Percentiles rank a stretch among this genome's conserved stretches.
phyloP scores from a whole-genome alignment of 2,113 vertebrate genomes.

The Micronycteris hirsuta region DNA sequence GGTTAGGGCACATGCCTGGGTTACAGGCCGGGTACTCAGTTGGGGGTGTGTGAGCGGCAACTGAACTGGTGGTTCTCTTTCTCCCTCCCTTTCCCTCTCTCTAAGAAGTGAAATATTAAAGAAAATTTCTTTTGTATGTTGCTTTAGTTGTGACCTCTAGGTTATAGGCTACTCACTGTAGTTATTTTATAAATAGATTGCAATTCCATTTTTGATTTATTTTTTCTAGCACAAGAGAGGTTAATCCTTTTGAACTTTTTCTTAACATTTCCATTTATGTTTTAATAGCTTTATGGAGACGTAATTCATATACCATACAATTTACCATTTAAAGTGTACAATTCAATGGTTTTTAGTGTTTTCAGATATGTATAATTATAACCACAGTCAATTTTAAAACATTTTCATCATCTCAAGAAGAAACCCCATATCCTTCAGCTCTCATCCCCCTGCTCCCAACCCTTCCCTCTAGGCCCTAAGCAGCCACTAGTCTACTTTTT shows the following conservation, averaged over 20 bases:
- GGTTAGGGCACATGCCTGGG: too few relatives aligned
- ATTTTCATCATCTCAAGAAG: not conserved
- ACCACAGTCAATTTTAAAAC: not conserved
- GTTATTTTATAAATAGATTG: slow-evolving; percentile 22
- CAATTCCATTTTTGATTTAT: not conserved
- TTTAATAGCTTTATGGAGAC: not conserved
- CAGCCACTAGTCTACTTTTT: not conserved
- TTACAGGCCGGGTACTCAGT: too few relatives aligned
- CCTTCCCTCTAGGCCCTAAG: not conserved
- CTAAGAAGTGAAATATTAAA: too few relatives aligned
- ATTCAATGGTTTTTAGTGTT: not conserved
- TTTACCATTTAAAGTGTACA: not conserved
- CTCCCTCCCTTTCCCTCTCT: too few relatives aligned
- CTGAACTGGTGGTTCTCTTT: too few relatives aligned
- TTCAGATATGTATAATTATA: not conserved
- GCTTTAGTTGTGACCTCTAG: not conserved
- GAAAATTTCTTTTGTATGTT: not conserved
- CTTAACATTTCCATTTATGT: not conserved
- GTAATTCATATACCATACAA: not conserved
- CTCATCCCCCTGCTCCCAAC: not conserved
- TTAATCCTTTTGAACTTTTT: slow-evolving; percentile 20
- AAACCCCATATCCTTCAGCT: not conserved
- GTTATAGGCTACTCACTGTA: not conserved
- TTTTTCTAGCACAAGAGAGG: not conserved
- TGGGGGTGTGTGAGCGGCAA: too few relatives aligned